A percentile compares a stretch with the other conserved stretches of the same genome.
phyloP scores from a whole-genome alignment of 2,113 vertebrate species.

The Labrus mixtus region DNA sequence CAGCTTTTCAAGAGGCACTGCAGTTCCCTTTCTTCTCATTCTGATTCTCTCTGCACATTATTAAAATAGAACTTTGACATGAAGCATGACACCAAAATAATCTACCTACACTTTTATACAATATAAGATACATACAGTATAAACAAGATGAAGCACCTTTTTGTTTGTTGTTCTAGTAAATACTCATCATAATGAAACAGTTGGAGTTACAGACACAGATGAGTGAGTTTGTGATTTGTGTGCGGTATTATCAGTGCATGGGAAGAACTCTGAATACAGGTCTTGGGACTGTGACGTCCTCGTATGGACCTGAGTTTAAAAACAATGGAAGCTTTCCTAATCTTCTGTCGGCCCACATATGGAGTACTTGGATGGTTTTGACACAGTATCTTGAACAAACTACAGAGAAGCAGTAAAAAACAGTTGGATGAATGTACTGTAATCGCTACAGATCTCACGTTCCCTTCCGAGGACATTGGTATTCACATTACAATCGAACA shows the following conservation, averaged over 20 bases:
- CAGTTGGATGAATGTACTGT: constrained; percentile 79
- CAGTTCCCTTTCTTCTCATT: constrained; percentile 86
- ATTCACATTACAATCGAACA: constrained; percentile 96
- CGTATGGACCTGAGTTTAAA: constrained; percentile 90
- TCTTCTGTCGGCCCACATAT: constrained; percentile 72
- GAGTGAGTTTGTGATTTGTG: constrained; percentile 87
- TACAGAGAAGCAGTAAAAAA: constrained; percentile 84
- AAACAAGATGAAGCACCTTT: constrained; percentile 91
- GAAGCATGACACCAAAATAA: constrained; percentile 91
- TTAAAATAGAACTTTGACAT: constrained; percentile 97
- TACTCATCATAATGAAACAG: constrained; percentile 85
- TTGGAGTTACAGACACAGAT: constrained; percentile 86
- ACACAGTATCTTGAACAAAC: constrained; percentile 79
- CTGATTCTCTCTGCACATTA: constrained; percentile 89
- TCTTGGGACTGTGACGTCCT: constrained; percentile 82
- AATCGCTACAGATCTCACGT: constrained; percentile 83
- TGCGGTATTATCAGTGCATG: constrained; percentile 92
- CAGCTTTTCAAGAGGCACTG: constrained; percentile 84
- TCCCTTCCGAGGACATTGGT: constrained; percentile 87
- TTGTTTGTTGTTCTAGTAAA: constrained; percentile 81
- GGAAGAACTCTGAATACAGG: constrained; percentile 88
- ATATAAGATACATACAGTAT: constrained; percentile 91
- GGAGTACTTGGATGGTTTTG: constrained; percentile 72
- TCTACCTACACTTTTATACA: constrained; percentile 94
- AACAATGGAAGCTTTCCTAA: constrained; percentile 79